These are phyloP conservation scores for Sciurus niger DNA, from an alignment of 2,113 vertebrate species.

Conservation along the genomic window DNA sequence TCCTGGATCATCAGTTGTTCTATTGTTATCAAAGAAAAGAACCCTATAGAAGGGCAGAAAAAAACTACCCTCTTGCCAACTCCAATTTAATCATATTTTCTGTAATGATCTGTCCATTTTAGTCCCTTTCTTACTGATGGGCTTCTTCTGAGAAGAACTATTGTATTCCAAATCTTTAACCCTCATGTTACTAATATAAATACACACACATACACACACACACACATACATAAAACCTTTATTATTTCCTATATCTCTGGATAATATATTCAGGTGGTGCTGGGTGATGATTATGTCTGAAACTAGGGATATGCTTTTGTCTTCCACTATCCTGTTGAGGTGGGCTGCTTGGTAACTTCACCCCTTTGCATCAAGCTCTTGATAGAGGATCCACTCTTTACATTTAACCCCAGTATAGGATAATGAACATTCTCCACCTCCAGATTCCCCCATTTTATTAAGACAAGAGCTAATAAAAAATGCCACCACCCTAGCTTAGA, in stretches of 20 bases:
- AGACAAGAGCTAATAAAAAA: too few species aligned
- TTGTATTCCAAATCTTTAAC: constrained; percentile 72
- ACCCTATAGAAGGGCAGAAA: background rate
- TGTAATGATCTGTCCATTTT: constrained; percentile 44
- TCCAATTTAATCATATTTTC: constrained; percentile 44
- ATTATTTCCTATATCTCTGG: constrained; percentile 79
- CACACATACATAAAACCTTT: constrained; percentile 57
- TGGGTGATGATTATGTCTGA: too few species aligned
- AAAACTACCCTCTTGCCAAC: background rate
- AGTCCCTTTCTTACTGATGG: constrained; percentile 48
- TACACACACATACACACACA: background rate
- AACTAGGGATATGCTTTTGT: too few species aligned
- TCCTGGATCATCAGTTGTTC: background rate
- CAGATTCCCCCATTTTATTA: too few species aligned
- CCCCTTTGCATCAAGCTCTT: too few species aligned
- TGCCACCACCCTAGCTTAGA: too few species aligned
- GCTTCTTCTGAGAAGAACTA: constrained; percentile 51
- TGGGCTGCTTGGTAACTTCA: too few species aligned
- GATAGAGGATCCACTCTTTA: background rate
- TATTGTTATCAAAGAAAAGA: constrained; percentile 19
- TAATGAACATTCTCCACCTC: too few species aligned
- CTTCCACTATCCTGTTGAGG: too few species aligned
- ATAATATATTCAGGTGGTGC: constrained; percentile 69
- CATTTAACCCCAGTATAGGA: too few species aligned
- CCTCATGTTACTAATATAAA: constrained; percentile 82